Evolutionary conservation across 2,113 vertebrate species (phyloP).

Genomic region (Chaetorhynchus papuensis): DNA sequence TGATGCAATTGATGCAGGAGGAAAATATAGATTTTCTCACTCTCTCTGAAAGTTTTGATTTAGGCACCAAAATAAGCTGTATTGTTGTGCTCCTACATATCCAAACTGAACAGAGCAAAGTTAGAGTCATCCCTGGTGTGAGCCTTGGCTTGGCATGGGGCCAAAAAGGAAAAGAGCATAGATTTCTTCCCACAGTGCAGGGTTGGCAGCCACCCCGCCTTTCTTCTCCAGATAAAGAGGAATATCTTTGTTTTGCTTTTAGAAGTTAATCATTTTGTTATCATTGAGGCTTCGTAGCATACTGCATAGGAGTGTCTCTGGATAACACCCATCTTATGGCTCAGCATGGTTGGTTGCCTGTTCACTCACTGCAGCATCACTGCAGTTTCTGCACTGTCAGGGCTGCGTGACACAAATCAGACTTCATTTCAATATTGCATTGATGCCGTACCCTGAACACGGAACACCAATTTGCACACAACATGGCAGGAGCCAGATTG

Average conservation of each 20-base stretch:
- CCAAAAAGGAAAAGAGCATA: background rate
- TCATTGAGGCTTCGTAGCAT: background rate
- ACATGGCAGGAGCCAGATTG: background rate
- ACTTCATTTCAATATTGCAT: background rate
- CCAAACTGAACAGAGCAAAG: background rate
- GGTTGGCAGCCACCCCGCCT: background rate
- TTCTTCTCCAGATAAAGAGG: background rate
- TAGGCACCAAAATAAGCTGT: background rate
- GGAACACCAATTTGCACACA: background rate
- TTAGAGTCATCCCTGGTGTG: background rate
- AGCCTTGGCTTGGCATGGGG: background rate
- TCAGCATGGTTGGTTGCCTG: background rate
- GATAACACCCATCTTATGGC: background rate
- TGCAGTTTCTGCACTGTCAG: background rate
- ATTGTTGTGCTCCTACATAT: background rate
- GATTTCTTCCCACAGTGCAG: background rate
- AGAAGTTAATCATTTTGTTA: background rate
- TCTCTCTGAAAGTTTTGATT: background rate
- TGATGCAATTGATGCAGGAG: background rate
- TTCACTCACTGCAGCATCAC: background rate
- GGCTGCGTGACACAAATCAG: background rate
- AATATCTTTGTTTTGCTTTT: constrained; percentile 9
- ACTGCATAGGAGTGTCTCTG: background rate
- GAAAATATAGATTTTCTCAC: background rate
- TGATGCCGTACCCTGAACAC: background rate